phyloP scores from a whole-genome alignment of 2,888 invertebrate species.

The Muschampia plurimacula region DNA sequence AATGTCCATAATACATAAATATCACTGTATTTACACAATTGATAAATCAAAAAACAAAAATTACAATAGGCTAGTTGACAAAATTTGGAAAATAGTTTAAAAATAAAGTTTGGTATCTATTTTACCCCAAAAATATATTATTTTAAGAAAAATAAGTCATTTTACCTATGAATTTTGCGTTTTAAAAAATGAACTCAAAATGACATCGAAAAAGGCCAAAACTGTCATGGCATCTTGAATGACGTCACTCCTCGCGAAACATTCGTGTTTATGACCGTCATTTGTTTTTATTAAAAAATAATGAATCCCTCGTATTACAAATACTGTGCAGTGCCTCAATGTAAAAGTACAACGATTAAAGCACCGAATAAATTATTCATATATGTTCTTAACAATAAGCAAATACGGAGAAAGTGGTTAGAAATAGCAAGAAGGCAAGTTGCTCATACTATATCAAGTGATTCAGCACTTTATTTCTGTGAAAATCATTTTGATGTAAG shows the following conservation, averaged over 20 bases:
- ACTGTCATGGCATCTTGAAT: slow-evolving; percentile 4
- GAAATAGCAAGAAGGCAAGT: slow-evolving; percentile 3
- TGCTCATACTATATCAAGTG: background rate
- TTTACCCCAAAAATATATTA: background rate
- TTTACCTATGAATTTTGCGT: background rate
- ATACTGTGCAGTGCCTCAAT: slow-evolving; percentile 6
- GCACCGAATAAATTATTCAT: background rate
- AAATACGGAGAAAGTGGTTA: background rate
- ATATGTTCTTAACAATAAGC: background rate
- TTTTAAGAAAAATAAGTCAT: background rate
- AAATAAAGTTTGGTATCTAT: background rate
- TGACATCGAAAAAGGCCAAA: background rate
- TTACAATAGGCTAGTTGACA: slow-evolving; percentile 1
- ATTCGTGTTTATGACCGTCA: background rate
- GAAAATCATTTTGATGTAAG: slow-evolving; percentile 27
- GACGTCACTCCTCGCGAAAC: slow-evolving; percentile 4
- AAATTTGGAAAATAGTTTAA: background rate
- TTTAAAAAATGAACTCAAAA: background rate
- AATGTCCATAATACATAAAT: no score
- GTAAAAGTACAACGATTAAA: slow-evolving; percentile 11
- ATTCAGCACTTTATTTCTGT: background rate
- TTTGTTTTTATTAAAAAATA: background rate
- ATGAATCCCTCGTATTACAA: slow-evolving; percentile 9
- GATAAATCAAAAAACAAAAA: no score
- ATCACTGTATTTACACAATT: no score